phyloP scores from a whole-genome alignment of 2,113 vertebrate species.

The Eonycteris spelaea region DNA sequence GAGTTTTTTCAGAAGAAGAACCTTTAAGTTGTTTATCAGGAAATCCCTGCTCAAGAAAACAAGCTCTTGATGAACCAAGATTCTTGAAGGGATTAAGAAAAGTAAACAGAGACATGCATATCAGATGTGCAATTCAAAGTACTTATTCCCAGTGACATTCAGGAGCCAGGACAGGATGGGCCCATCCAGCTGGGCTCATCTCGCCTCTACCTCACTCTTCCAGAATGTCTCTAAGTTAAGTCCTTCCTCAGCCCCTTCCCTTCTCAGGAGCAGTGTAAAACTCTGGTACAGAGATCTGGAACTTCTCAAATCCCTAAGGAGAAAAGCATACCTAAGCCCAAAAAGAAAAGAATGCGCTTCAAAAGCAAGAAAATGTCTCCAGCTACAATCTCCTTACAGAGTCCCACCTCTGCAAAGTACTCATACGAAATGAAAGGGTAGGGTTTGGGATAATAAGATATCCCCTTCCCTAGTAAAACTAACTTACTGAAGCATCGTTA shows the following conservation, averaged over 20 bases:
- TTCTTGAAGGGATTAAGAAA: not conserved
- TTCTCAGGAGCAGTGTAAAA: not conserved
- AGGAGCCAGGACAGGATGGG: not conserved
- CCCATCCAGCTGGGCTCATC: not conserved
- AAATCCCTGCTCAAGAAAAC: slow-evolving; percentile 38
- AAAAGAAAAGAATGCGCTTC: not conserved
- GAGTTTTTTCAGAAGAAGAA: not conserved
- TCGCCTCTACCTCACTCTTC: not conserved
- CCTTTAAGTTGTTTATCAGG: slow-evolving; percentile 6
- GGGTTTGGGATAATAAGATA: not conserved
- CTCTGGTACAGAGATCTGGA: not conserved
- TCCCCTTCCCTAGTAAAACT: not conserved
- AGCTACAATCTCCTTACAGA: not conserved
- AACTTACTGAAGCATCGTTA: not conserved
- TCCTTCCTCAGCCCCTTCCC: not conserved
- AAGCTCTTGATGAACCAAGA: not conserved
- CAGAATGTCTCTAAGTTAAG: not conserved
- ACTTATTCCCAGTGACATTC: not conserved
- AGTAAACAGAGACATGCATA: not conserved
- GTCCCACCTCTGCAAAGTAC: not conserved
- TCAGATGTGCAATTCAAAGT: not conserved
- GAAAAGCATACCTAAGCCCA: not conserved
- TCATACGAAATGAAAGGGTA: not conserved
- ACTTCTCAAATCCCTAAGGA: not conserved
- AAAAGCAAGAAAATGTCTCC: not conserved